phyloP scores from a whole-genome alignment of 2,797 vertebrate genomes.

The Gastrophryne carolinensis region DNA sequence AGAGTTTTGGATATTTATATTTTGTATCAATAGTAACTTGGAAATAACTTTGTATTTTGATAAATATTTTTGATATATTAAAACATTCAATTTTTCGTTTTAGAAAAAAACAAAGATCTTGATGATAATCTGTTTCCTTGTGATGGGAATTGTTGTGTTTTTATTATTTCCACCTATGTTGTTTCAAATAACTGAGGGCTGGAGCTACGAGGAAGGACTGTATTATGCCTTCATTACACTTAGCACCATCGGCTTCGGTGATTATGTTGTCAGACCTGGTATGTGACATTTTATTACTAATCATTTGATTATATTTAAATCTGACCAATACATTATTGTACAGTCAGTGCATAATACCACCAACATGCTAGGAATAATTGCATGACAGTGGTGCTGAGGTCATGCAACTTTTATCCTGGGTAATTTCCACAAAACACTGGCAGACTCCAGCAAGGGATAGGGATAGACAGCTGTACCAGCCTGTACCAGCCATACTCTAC shows the following conservation, averaged over 20 bases:
- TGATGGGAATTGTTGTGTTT: conserved; percentile 64
- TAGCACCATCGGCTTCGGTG: conserved; percentile 70
- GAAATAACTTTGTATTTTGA: too few relatives aligned
- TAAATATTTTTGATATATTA: neutral
- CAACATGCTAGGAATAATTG: too few relatives aligned
- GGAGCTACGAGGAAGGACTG: conserved; percentile 64
- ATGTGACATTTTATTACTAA: neutral
- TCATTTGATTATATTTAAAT: neutral
- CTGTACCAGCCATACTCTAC: too few relatives aligned
- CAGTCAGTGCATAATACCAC: too few relatives aligned
- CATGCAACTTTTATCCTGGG: too few relatives aligned
- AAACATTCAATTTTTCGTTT: conserved; percentile 48
- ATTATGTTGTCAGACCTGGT: conserved; percentile 67
- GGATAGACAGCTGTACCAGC: too few relatives aligned
- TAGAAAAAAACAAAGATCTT: conserved; percentile 64
- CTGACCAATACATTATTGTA: too few relatives aligned
- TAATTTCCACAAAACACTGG: too few relatives aligned
- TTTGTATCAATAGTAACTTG: too few relatives aligned
- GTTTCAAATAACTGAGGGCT: conserved; percentile 61
- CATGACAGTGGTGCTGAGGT: too few relatives aligned
- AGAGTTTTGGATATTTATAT: too few relatives aligned
- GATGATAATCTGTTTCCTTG: conserved; percentile 65
- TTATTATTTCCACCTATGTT: conserved; percentile 62
- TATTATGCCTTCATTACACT: conserved; percentile 70
- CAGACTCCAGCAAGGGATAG: too few relatives aligned